Percentiles rank a stretch among this genome's conserved stretches.
Conservation (phyloP, 2,888 invertebrate species). For the Dasysyrphus albostriatus region DNA sequence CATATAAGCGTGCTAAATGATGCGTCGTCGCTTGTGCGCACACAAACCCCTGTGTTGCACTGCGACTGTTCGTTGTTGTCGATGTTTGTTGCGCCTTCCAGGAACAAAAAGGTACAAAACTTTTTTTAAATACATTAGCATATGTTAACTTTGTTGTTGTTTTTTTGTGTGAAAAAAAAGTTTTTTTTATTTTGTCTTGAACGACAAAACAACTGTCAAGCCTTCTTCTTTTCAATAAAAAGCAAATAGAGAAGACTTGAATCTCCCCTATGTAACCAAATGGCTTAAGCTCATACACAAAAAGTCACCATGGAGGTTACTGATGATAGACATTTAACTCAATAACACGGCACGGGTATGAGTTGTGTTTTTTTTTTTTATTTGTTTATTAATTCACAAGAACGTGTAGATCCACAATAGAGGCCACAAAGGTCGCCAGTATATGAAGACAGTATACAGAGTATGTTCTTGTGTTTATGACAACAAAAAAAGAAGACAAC, state of each 20-base stretch:
- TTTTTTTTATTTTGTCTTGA: background rate
- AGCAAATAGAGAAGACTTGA: slow-evolving; percentile 19
- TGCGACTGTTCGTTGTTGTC: background rate
- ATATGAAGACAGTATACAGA: background rate
- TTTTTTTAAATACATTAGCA: slow-evolving; percentile 45
- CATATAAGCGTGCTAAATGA: slow-evolving; percentile 53
- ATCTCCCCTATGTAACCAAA: background rate
- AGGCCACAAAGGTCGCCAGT: slow-evolving; percentile 40
- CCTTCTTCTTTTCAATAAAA: slow-evolving; percentile 22
- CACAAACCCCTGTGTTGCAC: slow-evolving; percentile 17
- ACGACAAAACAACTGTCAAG: slow-evolving; percentile 45
- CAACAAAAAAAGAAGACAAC: background rate
- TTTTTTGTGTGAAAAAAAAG: background rate
- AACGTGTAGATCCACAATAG: slow-evolving; percentile 36
- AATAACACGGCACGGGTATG: slow-evolving; percentile 39
- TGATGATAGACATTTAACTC: slow-evolving; percentile 36
- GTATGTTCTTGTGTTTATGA: background rate
- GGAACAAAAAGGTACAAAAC: slow-evolving; percentile 49
- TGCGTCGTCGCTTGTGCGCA: slow-evolving; percentile 42
- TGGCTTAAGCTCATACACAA: background rate
- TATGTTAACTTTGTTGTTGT: background rate
- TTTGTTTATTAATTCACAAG: slow-evolving; percentile 31
- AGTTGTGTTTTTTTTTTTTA: background rate
- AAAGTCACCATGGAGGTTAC: slow-evolving; percentile 43
- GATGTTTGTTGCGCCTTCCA: slow-evolving; percentile 36